phyloP scores from a whole-genome alignment of 2,888 invertebrate species.

The Miltochrista miniata region DNA sequence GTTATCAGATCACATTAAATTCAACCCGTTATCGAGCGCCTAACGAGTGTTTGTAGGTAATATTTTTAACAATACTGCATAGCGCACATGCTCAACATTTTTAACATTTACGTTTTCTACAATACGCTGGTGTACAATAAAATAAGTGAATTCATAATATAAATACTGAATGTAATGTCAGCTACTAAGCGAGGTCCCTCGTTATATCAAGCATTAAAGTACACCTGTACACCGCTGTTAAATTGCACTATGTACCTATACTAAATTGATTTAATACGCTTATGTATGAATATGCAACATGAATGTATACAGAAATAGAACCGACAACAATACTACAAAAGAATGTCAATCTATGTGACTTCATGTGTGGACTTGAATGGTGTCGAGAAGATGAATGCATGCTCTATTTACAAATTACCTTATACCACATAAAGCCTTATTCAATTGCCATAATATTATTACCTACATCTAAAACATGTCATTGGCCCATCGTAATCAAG shows the following conservation, averaged over 20 bases:
- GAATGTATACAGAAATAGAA: not conserved
- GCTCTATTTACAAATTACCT: not conserved
- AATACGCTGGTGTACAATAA: slow-evolving; percentile 8
- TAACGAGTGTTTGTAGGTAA: slow-evolving; percentile 30
- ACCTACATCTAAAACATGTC: not conserved
- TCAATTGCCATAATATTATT: not conserved
- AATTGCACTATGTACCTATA: slow-evolving; percentile 6
- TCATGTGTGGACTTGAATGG: slow-evolving; percentile 19
- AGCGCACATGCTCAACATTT: slow-evolving; percentile 8
- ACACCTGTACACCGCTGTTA: not conserved
- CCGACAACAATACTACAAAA: slow-evolving; percentile 1
- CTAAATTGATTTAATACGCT: not conserved
- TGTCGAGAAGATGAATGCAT: slow-evolving; percentile 21
- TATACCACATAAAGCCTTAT: too few species aligned
- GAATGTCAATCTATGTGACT: slow-evolving; percentile 14
- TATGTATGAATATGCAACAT: not conserved
- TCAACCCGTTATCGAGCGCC: slow-evolving; percentile 29
- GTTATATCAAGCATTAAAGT: slow-evolving; percentile 4
- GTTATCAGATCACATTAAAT: slow-evolving; percentile 36
- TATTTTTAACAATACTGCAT: slow-evolving; percentile 31
- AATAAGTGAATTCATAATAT: not conserved
- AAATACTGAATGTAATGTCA: too few species aligned
- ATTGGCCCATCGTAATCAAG: slow-evolving; percentile 10
- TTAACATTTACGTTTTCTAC: slow-evolving; percentile 7
- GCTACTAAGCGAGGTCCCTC: slow-evolving; percentile 3